Base-by-base conservation (phyloP, 2,113 vertebrate species). In the Madoqua kirkii region DNA sequence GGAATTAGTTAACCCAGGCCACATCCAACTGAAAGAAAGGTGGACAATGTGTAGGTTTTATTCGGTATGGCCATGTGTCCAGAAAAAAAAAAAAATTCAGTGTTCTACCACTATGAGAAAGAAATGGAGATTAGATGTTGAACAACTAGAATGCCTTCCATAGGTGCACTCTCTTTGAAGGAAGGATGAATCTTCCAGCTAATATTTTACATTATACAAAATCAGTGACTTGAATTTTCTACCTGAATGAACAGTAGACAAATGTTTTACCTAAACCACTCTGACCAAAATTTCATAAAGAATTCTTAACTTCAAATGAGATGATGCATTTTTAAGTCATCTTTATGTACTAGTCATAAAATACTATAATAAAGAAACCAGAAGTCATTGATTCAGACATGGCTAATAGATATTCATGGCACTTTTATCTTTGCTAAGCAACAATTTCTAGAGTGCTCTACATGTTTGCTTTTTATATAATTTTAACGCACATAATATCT, bases 401-500 rank as follows among this genome's bases (percentile, higher is more conserved):
- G 5, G 82, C 93, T 94, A 95, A 91, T 91, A 97, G 50, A 94
- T 96, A 91, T 55, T 45, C 48, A 86, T 54, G 8, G 36, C 64
- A 96, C 43, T 96, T 98, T 96, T 67, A 96, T 89, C 90, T 93
- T 79, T 95, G 89, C 89, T 62, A 95, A 91, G 95, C 96, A 97
- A 97, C 93, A 96, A 94, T 97, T 97, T 97, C 55, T 94, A 95
- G 87, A 95, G 71, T 95, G 62, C 89, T 87, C n/a, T 92, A 93
- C 74, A 71, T 81, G 81, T 95, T 97, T 97, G 96, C 94, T 96
- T 97, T 98, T 97, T 92, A 89, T 93, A 87, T 89, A 85, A 97
- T 90, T 97, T 97, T 97, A 96, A 96, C 45, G 87, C 93, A 78
- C 29, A n/a, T 76, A 89, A 76, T 94, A 93, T 96, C 96, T 98